Percentiles rank a stretch among this genome's conserved stretches.
phyloP scores from a whole-genome alignment of 2,797 vertebrate genomes.

The Eurystomus glaucurus region DNA sequence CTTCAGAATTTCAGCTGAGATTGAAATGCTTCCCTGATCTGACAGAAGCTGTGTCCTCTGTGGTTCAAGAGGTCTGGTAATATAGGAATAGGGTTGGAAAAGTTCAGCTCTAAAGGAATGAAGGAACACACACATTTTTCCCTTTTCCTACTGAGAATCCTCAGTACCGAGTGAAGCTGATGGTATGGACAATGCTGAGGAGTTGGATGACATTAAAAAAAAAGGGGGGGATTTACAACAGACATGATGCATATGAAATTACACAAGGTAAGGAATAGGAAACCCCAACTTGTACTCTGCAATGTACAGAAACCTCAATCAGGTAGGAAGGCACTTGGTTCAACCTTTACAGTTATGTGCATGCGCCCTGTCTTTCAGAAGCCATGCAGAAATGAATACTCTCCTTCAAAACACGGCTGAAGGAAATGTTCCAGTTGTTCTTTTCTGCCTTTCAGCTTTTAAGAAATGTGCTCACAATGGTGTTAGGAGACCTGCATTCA shows the following conservation, averaged over 20 bases:
- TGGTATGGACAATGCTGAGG: background rate
- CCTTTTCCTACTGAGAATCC: background rate
- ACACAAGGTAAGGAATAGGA: background rate
- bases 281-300: background rate
- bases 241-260: background rate
- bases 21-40: background rate
- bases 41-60: background rate
- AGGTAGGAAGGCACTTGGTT: rapidly evolving
- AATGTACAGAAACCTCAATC: rapidly evolving
- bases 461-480: background rate
- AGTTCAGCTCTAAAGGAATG: background rate
- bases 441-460: background rate
- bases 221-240: background rate
- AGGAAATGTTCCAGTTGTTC: background rate
- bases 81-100: background rate
- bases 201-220: background rate
- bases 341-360: background rate
- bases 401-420: background rate
- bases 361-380: background rate
- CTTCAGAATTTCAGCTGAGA: background rate
- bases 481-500: background rate
- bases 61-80: background rate
- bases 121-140: background rate
- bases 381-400: background rate
- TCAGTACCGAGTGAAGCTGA: background rate